Evolutionary conservation across 2,888 invertebrate genomes (phyloP), one percentile per base, ranked within the genome.

Genomic region (Pyrrhosoma nymphula): DNA sequence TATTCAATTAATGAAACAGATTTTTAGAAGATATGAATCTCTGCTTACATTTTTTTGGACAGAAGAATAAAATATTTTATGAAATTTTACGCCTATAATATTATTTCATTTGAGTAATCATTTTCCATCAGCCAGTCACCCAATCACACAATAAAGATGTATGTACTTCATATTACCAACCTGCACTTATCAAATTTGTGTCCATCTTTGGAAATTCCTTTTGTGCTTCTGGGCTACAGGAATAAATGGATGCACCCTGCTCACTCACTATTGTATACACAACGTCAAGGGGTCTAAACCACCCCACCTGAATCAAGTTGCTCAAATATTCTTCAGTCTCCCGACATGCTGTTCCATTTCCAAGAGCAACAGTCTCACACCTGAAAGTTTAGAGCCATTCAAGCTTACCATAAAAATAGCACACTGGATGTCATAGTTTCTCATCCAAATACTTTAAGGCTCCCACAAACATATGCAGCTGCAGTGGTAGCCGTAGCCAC

Each of bases 211-310:
- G 98, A 96, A 99, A 98, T 97, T 99, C 99, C 97, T 98, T 96
- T 96, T 98, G 98, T 0, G 99, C 99, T 96, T 98, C 98, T 90
- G 98, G 97, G 96, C 99, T 98, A 95, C 99, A 98, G 23, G 99
- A 99, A 97, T 99, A 99, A 96, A 99, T 98, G 0, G 99, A 99
- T 0, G 99, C 99, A 0, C 99, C 99, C 96, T 98, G 98, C 97
- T 99, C 99, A 95, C 98, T 98, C 0, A 99, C 98, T 96, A 99
- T 99, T 91, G 99, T 98, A 96, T 98, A 98, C 1, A 98, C 98
- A 12, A 98, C 97, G 95, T 98, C 97, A 18, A 98, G 96, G 93
- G 97, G 97, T n/a, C 95, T 39, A 96, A 99, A 97, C 95, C 97
- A 96, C 0, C 97, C 97, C 0, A 96, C 96, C 95, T 97, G 96